Conservation (phyloP, 2,888 invertebrate species). For the Axea sp. region DNA sequence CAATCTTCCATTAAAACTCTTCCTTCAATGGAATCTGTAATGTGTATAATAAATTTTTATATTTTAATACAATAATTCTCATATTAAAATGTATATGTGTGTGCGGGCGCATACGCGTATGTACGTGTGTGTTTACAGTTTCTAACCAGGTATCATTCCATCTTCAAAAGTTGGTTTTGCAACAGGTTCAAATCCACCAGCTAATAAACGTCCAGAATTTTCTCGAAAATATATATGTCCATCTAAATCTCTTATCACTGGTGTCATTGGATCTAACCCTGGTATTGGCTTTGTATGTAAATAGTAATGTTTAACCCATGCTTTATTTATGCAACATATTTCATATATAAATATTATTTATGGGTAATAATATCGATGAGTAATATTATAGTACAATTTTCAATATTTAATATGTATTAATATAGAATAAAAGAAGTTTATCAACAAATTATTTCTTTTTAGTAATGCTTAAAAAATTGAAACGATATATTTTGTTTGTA, state of each 20-base stretch:
- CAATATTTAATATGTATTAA: no score
- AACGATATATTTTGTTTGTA: no score
- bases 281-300: constrained; percentile 91
- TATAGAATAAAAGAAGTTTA: no score
- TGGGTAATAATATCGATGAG: no score
- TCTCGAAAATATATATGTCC: constrained; percentile 93
- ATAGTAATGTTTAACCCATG: constrained; percentile 97
- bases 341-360: no score
- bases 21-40: constrained; percentile 82
- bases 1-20: constrained; percentile 92
- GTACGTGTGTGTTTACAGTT: no score
- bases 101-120: not conserved
- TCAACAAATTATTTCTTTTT: no score
- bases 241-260: constrained; percentile 93
- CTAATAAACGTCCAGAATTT: constrained; percentile 90
- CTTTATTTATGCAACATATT: no score
- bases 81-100: not conserved
- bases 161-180: constrained; percentile 95
- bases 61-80: constrained; percentile 14
- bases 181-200: constrained; percentile 94
- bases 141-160: constrained; percentile 82
- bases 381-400: no score
- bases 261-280: constrained; percentile 88
- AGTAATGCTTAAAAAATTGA: no score
- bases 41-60: constrained; percentile 5